A percentile compares a stretch with the other conserved stretches of the same genome.
phyloP scores from a whole-genome alignment of 2,888 invertebrate species.

The Brachylomia viminalis region DNA sequence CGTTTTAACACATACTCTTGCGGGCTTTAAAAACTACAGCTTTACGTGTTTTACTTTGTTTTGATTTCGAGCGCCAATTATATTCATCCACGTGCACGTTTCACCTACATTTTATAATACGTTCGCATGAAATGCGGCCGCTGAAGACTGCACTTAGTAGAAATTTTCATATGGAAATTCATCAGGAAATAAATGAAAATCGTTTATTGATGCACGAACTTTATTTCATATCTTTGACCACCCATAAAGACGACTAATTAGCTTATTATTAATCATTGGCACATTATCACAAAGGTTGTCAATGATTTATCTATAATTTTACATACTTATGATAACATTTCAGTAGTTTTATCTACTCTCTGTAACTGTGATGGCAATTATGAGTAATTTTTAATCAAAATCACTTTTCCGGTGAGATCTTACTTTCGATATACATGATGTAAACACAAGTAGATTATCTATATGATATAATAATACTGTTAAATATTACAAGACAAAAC shows the following conservation, averaged over 20 bases:
- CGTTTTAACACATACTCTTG: constrained; percentile 79
- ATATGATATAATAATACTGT: constrained; percentile 68
- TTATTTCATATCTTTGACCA: constrained; percentile 73
- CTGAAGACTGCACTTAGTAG: not conserved
- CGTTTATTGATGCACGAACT: constrained; percentile 62
- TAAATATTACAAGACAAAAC: constrained; percentile 61
- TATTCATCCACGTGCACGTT: constrained; percentile 64
- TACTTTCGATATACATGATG: constrained; percentile 58
- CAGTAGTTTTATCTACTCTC: constrained; percentile 64
- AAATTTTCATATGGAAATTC: not conserved
- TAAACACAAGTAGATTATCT: constrained; percentile 56
- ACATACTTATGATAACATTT: constrained; percentile 64
- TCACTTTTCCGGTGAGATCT: constrained; percentile 69
- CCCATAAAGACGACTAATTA: constrained; percentile 70
- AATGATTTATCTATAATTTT: constrained; percentile 81
- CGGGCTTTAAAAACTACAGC: constrained; percentile 81
- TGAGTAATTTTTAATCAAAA: constrained; percentile 66
- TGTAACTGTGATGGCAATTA: constrained; percentile 71
- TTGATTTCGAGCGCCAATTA: constrained; percentile 80
- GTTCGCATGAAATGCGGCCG: constrained; percentile 40
- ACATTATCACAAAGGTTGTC: constrained; percentile 90
- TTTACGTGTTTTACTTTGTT: constrained; percentile 83
- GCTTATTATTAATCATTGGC: constrained; percentile 89
- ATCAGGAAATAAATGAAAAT: constrained; percentile 46
- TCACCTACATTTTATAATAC: constrained; percentile 55